Evolutionary conservation across 2,888 invertebrate species (phyloP).

Genomic region (Tryphoninae sp.): DNA sequence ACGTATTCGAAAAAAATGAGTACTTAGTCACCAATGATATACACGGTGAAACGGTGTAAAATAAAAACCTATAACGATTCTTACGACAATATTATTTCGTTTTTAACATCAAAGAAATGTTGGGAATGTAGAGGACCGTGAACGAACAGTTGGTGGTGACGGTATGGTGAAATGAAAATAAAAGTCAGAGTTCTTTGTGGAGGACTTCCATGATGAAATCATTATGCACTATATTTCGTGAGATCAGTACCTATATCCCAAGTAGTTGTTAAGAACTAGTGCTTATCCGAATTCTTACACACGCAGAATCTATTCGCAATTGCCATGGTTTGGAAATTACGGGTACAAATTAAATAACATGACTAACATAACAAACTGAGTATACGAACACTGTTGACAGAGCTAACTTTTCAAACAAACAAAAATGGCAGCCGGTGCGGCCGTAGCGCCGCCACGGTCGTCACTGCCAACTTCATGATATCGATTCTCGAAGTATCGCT

Average conservation of each 20-base stretch:
- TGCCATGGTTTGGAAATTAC: background rate
- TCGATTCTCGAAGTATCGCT: background rate
- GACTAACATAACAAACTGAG: too few species aligned
- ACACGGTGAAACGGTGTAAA: conserved; percentile 21
- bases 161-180: too few species aligned
- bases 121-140: too few species aligned
- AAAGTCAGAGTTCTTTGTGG: too few species aligned
- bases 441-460: background rate
- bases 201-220: too few species aligned
- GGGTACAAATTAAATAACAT: background rate
- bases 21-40: background rate
- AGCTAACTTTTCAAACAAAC: background rate
- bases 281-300: background rate
- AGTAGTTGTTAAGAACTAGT: too few species aligned
- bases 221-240: too few species aligned
- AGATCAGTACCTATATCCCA: background rate
- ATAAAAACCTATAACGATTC: conserved; percentile 10
- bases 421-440: background rate
- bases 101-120: too few species aligned
- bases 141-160: too few species aligned
- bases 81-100: background rate
- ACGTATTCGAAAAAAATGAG: conserved; percentile 17
- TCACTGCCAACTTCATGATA: too few species aligned
- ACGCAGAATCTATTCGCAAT: background rate
- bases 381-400: too few species aligned